These are phyloP conservation scores for Australoheros scitulus DNA, from an alignment of 2,113 vertebrate species.

Conservation along the genomic window DNA sequence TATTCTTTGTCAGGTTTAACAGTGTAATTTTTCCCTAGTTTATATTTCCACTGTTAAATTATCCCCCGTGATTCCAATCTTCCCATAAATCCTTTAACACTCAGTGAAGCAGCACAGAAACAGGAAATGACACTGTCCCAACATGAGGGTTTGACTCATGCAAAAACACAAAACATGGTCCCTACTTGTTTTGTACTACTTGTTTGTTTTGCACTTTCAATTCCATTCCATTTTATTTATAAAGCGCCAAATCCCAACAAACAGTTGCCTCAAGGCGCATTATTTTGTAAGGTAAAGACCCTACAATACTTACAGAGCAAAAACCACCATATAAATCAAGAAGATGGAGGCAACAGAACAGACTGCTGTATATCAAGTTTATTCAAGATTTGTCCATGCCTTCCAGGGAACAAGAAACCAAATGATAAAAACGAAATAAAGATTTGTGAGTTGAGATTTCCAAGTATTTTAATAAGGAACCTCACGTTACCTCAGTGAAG, in stretches of 20 bases:
- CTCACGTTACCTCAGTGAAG: slow-evolving; percentile 84
- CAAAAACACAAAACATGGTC: neutral
- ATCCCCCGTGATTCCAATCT: neutral
- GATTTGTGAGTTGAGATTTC: neutral
- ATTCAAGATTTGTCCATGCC: neutral
- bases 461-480: neutral
- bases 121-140: too few species aligned
- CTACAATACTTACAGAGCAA: too few species aligned
- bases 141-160: too few species aligned
- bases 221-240: too few species aligned
- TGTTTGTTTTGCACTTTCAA: too few species aligned
- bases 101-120: too few species aligned
- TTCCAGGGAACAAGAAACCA: too few species aligned
- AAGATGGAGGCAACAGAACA: neutral
- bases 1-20: neutral
- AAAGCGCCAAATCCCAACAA: too few species aligned
- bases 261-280: too few species aligned
- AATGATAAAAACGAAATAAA: neutral
- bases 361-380: neutral
- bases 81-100: neutral
- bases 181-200: neutral
- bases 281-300: too few species aligned
- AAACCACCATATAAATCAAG: neutral
- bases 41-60: neutral
- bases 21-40: neutral